Evolutionary conservation across 2,888 invertebrate genomes (phyloP), one percentile per base, ranked within the genome.

Genomic region (Micropterix aruncella): DNA sequence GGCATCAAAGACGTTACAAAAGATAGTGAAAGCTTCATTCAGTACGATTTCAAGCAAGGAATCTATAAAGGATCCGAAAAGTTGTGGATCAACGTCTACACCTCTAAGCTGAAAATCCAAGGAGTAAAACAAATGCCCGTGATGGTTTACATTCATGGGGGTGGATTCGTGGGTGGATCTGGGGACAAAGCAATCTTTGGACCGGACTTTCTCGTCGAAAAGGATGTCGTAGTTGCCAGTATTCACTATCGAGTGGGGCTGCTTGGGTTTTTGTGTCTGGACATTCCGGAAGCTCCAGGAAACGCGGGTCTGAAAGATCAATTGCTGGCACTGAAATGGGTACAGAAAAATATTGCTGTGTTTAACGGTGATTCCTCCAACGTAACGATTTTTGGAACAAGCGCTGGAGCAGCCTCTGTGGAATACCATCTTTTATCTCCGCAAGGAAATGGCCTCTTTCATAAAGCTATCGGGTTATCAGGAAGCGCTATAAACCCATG

Each of bases 401-500:
- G 27, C 12, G 27, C 27, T 27, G 27, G 27, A 27, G 27, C 7
- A 27, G 27, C 27, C 5, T 27, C 27, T 12, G 27, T 27, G 48
- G n/a, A 27, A 27, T 27, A 27, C 27, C 27, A 27, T 27, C 12
- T 27, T 5, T 27, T 27, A 27, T 27, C 27, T 5, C 27, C 27
- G 12, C 12, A 7, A 27, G 5, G 7, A 12, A 5, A 12, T 7
- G 7, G 12, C 5, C 45, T 59, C 2, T 57, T 62, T 49, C 57
- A 58, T 4, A 48, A 53, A 18, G 60, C 54, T 0, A 60, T 63
- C 16, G 50, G 58, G 2, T 54, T 55, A 43, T 61, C 61, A 46
- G 63, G 63, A 1, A 56, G 54, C 40, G 52, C 55, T 3, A 47
- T 63, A 5, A 56, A 55, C 45, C 52, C 54, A 1, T 63, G 61